Evolutionary conservation across 1,140 invertebrate species (phyloP).

Genomic region (Trachelipus rathkii): DNA sequence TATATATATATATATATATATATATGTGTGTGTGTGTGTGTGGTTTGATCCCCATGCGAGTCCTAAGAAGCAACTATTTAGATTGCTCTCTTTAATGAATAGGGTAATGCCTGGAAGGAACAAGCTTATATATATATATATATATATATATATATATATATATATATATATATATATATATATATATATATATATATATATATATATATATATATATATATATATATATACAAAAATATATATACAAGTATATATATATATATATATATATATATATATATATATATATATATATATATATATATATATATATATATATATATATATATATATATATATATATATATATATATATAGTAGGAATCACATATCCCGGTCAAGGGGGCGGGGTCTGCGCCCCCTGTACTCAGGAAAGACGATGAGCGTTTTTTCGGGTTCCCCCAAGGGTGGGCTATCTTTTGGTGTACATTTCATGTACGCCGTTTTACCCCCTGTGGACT

Average conservation of each 20-base stretch:
- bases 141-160: constrained; percentile 15
- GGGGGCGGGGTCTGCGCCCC: too few relatives aligned
- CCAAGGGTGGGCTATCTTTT: too few relatives aligned
- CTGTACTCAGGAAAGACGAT: too few relatives aligned
- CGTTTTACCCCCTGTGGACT: too few relatives aligned
- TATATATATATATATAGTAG: constrained; percentile 13
- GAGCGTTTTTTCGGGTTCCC: too few relatives aligned
- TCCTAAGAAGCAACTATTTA: too few relatives aligned
- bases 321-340: constrained; percentile 15
- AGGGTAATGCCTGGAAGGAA: too few relatives aligned
- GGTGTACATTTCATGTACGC: too few relatives aligned
- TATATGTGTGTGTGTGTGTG: too few relatives aligned
- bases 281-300: constrained; percentile 13
- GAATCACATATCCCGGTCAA: too few relatives aligned
- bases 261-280: constrained; percentile 11
- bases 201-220: constrained; percentile 13
- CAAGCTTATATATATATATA: background rate
- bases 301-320: constrained; percentile 13
- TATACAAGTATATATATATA: background rate
- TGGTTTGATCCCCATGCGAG: too few relatives aligned
- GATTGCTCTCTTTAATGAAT: too few relatives aligned
- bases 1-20: background rate
- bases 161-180: constrained; percentile 15
- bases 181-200: constrained; percentile 3
- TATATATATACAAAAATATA: background rate